Conservation (phyloP, 2,888 invertebrate genomes). For the Crioceris asparagi region DNA sequence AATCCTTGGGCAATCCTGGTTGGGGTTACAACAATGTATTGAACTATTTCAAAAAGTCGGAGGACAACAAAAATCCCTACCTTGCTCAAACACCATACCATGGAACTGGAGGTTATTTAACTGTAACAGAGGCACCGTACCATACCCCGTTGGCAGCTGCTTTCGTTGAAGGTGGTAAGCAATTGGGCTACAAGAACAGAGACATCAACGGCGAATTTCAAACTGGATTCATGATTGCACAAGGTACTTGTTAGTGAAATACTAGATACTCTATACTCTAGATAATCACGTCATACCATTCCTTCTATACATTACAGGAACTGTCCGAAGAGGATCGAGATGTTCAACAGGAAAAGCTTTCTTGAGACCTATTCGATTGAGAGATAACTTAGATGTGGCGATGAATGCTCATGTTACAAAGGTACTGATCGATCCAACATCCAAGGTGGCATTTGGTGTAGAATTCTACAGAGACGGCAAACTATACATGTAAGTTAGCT, state of each 20-base stretch:
- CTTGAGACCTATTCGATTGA: conserved; percentile 63
- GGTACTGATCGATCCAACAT: conserved; percentile 60
- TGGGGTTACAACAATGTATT: conserved; percentile 76
- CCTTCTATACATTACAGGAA: conserved; percentile 39
- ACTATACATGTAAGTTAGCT: conserved; percentile 38
- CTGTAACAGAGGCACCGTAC: conserved; percentile 78
- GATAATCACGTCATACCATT: not conserved
- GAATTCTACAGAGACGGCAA: conserved; percentile 68
- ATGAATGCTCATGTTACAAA: conserved; percentile 72
- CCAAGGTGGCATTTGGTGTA: conserved; percentile 71
- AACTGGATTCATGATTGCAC: conserved; percentile 82
- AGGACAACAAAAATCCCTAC: conserved; percentile 82
- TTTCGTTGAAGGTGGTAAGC: conserved; percentile 66
- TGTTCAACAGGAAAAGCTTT: conserved; percentile 87
- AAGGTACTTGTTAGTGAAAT: conserved; percentile 41
- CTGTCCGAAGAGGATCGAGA: conserved; percentile 64
- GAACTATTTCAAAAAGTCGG: conserved; percentile 82
- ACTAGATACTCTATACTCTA: not conserved
- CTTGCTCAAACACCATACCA: conserved; percentile 70
- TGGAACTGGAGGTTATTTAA: conserved; percentile 67
- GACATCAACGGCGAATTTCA: conserved; percentile 82
- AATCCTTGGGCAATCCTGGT: conserved; percentile 72
- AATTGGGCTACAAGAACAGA: conserved; percentile 65
- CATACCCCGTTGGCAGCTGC: conserved; percentile 70
- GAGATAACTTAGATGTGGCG: conserved; percentile 75